phyloP scores from a whole-genome alignment of 2,888 invertebrate genomes.

The Cryptocephalus moraei region DNA sequence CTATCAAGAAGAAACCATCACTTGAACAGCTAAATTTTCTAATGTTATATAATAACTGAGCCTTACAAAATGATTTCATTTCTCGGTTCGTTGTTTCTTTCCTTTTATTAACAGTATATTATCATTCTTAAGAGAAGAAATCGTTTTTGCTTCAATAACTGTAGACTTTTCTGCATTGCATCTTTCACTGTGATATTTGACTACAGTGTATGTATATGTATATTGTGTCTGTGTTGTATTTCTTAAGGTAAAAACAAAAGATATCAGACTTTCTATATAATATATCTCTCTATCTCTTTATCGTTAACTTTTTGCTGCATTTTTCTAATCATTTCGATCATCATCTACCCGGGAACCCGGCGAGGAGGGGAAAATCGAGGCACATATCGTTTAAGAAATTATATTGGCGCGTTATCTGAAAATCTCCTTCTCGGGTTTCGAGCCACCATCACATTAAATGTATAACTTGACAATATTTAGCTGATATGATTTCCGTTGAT shows the following conservation, averaged over 20 bases:
- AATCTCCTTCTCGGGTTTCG: no score
- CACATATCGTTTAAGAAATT: no score
- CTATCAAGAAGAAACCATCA: no score
- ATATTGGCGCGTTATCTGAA: no score
- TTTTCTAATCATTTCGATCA: constrained; percentile 1
- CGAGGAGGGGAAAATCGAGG: no score
- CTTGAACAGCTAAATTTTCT: no score
- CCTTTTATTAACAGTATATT: background rate
- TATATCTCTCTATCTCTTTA: constrained; percentile 1
- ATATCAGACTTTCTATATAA: constrained; percentile 10
- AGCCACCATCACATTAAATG: background rate
- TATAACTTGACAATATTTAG: constrained; percentile 22
- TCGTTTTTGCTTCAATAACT: constrained; percentile 26
- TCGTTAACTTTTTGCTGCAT: no score
- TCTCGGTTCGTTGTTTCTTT: background rate
- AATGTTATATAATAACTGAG: constrained; percentile 16
- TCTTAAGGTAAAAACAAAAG: constrained; percentile 27
- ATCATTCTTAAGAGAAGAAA: constrained; percentile 20
- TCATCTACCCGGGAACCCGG: no score
- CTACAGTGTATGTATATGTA: constrained; percentile 36
- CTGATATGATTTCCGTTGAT: constrained; percentile 8
- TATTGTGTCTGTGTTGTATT: constrained; percentile 35
- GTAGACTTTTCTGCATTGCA: constrained; percentile 26
- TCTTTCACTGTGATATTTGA: constrained; percentile 39
- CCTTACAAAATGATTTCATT: constrained; percentile 17